Base-by-base conservation (phyloP, 2,113 vertebrate species). In the Hipposideros armiger region DNA sequence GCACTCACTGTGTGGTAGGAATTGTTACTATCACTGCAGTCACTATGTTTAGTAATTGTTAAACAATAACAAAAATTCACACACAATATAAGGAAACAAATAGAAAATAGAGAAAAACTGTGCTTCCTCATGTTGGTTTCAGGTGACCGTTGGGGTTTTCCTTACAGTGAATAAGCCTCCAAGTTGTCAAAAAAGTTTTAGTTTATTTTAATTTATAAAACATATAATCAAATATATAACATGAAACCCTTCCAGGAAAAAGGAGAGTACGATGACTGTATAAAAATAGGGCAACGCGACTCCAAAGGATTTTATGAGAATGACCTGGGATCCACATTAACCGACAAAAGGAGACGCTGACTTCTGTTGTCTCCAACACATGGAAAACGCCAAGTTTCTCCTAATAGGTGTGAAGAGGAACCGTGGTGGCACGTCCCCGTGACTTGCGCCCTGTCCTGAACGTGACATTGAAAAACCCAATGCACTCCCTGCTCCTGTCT, bases 401-500 rank as follows among this genome's bases (percentile, higher is more conserved):
- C 17, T 3, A n/a, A 14, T 17, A 69, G 87, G 54, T 2, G 9
- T 50, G 86, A 36, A 54, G 72, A 7, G 56, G 77, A 30, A 0
- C 10, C 45, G 7, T 1, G 0, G 14, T 15, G 47, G 36, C 7
- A 58, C n/a, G 26, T 47, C 1, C 1, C 3, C 52, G 13, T 54
- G 14, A 54, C 13, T 7, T 47, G 47, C 11, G 47, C 47, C 47
- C 47, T 47, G 47, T 47, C 8, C 66, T 6, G 52, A 11, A 3
- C 16, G 2, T 0, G 19, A 20, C 4, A 40, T 17, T 3, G 20
- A 24, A 66, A 22, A 66, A 9, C 32, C 11, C 4, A 0, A 15
- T 2, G 2, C 45, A 4, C 26, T 22, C 11, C 3, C 3, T 1
- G 28, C 0, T 36, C 58, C 62, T 0, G 5, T 9, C 62, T 56